Conservation (phyloP, 1,140 invertebrate species). For the Aleiodes sp. region DNA sequence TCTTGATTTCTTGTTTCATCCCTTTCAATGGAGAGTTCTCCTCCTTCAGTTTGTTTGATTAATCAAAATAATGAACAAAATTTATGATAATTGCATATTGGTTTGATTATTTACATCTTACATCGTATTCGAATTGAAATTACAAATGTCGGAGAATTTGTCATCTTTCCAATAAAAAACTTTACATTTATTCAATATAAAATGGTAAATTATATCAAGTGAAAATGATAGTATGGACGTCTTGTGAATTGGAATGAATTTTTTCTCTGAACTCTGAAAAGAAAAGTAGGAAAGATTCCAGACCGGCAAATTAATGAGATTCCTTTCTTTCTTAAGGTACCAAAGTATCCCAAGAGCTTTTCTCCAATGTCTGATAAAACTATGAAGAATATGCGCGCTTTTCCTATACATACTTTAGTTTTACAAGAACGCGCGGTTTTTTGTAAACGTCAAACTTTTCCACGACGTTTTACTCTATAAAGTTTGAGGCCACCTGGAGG, state of each 20-base stretch:
- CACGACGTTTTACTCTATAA: neutral
- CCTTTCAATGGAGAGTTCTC: too few relatives aligned
- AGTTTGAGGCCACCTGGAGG: neutral
- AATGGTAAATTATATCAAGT: neutral
- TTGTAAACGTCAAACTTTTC: constrained; percentile 5
- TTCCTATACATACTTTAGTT: neutral
- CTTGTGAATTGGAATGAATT: neutral
- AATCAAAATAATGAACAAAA: too few relatives aligned
- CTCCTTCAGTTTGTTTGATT: too few relatives aligned
- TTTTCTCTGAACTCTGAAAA: neutral
- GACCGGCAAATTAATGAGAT: constrained; percentile 57
- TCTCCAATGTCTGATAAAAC: constrained; percentile 38
- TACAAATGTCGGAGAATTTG: neutral
- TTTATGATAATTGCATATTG: too few relatives aligned
- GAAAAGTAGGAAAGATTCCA: neutral
- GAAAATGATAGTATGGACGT: constrained; percentile 10
- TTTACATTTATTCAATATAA: constrained; percentile 3
- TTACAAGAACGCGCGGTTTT: neutral
- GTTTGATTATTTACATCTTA: too few relatives aligned
- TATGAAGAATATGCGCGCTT: constrained; percentile 24
- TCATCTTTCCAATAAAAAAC: too few relatives aligned
- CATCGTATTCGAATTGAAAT: constrained; percentile 8
- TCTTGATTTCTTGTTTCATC: too few relatives aligned
- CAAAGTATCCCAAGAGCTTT: constrained; percentile 41
- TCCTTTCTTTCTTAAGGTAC: constrained; percentile 51